Percentiles rank a stretch among this genome's conserved stretches.
Conservation (phyloP, 2,888 invertebrate species). For the Rhingia rostrata region DNA sequence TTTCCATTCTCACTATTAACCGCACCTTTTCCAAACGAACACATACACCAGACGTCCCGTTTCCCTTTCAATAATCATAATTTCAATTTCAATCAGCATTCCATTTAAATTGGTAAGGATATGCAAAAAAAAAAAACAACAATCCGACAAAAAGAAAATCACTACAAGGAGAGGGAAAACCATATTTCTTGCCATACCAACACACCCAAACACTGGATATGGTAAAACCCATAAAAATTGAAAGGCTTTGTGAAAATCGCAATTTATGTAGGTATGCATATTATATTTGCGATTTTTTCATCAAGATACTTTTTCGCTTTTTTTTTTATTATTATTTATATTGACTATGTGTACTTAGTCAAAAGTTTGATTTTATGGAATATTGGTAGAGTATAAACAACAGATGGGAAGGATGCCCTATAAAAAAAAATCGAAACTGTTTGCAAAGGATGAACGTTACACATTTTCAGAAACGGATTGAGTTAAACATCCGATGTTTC, state of each 20-base stretch:
- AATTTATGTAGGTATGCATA: conserved; percentile 57
- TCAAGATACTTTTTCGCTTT: neutral
- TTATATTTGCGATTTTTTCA: neutral
- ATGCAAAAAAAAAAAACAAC: conserved; percentile 9
- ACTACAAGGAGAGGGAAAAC: conserved; percentile 1
- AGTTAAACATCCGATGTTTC: neutral
- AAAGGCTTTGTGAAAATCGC: conserved; percentile 56
- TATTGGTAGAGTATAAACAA: conserved; percentile 3
- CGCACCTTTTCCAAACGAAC: conserved; percentile 27
- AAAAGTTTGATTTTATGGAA: conserved; percentile 57
- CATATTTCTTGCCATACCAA: conserved; percentile 10
- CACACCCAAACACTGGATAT: conserved; percentile 8
- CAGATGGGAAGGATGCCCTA: conserved; percentile 3
- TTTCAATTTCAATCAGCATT: conserved; percentile 73
- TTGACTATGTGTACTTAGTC: conserved; percentile 34
- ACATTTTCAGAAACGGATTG: neutral
- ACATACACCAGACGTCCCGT: conserved; percentile 12
- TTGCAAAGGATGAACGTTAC: neutral
- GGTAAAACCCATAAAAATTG: conserved; percentile 55
- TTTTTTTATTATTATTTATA: conserved; percentile 12
- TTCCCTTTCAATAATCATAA: conserved; percentile 71
- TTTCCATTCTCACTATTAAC: conserved; percentile 57
- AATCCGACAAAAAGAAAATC: neutral
- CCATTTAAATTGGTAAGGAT: conserved; percentile 63
- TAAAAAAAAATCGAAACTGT: conserved; percentile 8